Conservation (phyloP, 2,797 vertebrate species). For the Philypnodon macrostomus region DNA sequence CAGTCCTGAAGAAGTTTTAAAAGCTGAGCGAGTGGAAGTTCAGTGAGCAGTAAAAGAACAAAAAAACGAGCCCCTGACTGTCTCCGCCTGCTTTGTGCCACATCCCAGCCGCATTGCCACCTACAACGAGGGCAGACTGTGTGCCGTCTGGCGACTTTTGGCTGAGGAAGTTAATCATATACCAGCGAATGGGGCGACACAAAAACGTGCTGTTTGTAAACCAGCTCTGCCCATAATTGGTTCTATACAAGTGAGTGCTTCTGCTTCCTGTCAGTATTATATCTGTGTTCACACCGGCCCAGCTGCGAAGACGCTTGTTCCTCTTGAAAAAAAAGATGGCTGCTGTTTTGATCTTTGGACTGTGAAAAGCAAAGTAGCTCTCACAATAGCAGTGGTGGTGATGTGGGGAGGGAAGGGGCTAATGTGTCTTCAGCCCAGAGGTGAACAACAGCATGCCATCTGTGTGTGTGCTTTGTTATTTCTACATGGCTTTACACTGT, state of each 20-base stretch:
- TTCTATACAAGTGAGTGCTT: constrained; percentile 81
- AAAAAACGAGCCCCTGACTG: constrained; percentile 5
- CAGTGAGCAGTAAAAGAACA: constrained; percentile 42
- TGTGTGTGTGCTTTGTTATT: constrained; percentile 34
- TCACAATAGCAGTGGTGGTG: constrained; percentile 72
- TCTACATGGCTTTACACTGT: constrained; percentile 36
- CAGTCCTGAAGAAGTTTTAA: constrained; percentile 53
- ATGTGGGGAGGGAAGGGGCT: constrained; percentile 67
- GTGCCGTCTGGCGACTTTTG: constrained; percentile 66
- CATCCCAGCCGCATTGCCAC: constrained; percentile 66
- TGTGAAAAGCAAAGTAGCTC: constrained; percentile 77
- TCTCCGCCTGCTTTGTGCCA: constrained; percentile 49
- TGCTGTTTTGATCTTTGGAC: constrained; percentile 82
- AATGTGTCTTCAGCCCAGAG: constrained; percentile 44
- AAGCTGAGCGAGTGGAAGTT: constrained; percentile 54
- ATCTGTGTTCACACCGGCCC: constrained; percentile 75
- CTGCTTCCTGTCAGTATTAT: constrained; percentile 82
- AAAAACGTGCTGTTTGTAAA: constrained; percentile 80
- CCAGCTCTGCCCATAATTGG: constrained; percentile 72
- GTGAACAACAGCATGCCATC: constrained; percentile 32
- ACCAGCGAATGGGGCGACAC: constrained; percentile 73
- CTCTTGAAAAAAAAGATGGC: constrained; percentile 76
- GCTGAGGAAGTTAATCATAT: constrained; percentile 80
- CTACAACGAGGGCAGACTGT: constrained; percentile 69
- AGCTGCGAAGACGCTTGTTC: constrained; percentile 78